Conservation (phyloP, 2,797 vertebrate species). For the Macropus fuliginosus region DNA sequence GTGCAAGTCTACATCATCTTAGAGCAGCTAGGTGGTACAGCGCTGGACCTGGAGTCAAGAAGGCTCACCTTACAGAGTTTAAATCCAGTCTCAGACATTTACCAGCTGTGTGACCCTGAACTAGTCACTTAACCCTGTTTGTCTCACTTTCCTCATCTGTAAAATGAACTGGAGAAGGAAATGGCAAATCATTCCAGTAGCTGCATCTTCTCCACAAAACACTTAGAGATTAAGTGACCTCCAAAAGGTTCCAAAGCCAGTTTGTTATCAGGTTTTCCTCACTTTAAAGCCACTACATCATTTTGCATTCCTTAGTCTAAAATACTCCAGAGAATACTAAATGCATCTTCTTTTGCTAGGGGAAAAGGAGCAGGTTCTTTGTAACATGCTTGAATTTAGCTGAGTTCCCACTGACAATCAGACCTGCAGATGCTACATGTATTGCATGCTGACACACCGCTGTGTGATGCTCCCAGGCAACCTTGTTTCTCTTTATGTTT, state of each 20-base stretch:
- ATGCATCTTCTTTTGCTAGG: background rate
- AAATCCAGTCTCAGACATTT: background rate
- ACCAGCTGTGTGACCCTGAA: background rate
- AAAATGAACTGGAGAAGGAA: background rate
- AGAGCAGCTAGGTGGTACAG: background rate
- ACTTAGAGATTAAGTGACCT: background rate
- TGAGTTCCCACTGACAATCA: slow-evolving; percentile 23
- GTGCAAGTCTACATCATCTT: background rate
- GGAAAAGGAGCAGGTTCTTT: background rate
- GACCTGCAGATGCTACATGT: background rate
- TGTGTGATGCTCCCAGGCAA: background rate
- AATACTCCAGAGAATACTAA: background rate
- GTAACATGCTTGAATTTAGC: slow-evolving; percentile 27
- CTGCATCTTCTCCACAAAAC: background rate
- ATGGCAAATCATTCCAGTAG: background rate
- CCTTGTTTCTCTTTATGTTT: slow-evolving; percentile 28
- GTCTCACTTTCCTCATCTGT: background rate
- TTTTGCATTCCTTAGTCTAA: background rate
- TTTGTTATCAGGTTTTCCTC: background rate
- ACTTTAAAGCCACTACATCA: background rate
- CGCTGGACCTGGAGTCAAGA: background rate
- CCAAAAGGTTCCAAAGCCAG: background rate
- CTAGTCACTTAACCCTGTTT: background rate
- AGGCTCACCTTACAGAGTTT: background rate
- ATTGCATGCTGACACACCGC: background rate